A percentile compares a stretch with the other conserved stretches of the same genome.
Evolutionary conservation across 2,797 vertebrate genomes (phyloP).

Genomic region (Crocidura indochinensis): DNA sequence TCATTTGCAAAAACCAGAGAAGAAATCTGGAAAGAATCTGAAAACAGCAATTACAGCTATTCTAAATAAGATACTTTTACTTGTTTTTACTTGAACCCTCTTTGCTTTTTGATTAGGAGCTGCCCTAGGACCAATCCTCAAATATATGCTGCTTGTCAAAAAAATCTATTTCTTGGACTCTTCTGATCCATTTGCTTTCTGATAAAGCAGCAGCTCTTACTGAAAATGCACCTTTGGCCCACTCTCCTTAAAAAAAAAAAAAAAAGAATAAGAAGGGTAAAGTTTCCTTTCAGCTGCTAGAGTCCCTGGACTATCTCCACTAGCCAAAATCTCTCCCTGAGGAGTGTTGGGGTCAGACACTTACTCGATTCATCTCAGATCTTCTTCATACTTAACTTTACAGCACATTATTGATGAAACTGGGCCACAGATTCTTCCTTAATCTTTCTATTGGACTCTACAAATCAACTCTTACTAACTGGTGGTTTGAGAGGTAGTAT

Average conservation of each 20-base stretch:
- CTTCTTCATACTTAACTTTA: neutral
- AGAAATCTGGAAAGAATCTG: neutral
- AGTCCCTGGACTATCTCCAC: neutral
- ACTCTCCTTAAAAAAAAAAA: too few species aligned
- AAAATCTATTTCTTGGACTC: neutral
- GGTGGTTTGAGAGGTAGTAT: neutral
- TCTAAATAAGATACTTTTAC: neutral
- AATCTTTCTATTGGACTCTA: neutral
- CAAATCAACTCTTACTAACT: neutral
- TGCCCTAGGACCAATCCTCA: neutral
- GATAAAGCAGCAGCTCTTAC: neutral
- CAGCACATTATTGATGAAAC: neutral
- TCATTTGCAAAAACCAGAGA: neutral
- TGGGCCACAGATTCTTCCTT: too few species aligned
- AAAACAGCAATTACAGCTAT: neutral
- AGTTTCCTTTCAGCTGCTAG: neutral
- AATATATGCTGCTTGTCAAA: neutral
- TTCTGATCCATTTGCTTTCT: neutral
- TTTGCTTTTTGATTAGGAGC: neutral
- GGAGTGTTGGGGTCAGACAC: neutral
- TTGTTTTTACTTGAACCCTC: neutral
- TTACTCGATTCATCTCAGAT: neutral
- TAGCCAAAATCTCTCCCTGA: neutral
- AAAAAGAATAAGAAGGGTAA: neutral
- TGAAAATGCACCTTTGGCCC: neutral